phyloP scores from a whole-genome alignment of 2,797 vertebrate species.

The Catostomus latipinnis region DNA sequence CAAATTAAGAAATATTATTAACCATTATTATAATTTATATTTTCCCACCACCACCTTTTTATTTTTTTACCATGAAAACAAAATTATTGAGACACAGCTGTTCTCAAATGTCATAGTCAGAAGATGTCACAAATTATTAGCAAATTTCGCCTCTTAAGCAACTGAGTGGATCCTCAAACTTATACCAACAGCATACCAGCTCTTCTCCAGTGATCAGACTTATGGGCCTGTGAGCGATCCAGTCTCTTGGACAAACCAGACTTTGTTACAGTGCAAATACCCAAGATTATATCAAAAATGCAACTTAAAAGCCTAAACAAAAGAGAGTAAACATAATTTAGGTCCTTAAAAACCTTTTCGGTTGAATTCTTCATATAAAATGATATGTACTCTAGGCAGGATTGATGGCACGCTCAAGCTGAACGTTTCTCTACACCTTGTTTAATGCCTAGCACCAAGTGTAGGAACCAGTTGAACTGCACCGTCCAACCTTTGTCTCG shows the following conservation, averaged over 20 bases:
- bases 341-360: background rate
- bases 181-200: too few species aligned
- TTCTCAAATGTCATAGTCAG: too few species aligned
- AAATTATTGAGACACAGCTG: too few species aligned
- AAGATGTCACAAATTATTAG: too few species aligned
- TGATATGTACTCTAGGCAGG: background rate
- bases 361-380: background rate
- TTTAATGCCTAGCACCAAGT: slow-evolving; percentile 96
- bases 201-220: background rate
- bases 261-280: background rate
- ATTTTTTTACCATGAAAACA: too few species aligned
- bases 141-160: too few species aligned
- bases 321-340: background rate
- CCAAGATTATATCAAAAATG: background rate
- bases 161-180: too few species aligned
- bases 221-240: background rate
- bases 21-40: too few species aligned
- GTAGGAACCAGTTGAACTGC: slow-evolving; percentile 98
- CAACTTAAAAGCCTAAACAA: background rate
- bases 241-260: background rate
- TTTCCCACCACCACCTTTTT: too few species aligned
- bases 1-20: too few species aligned
- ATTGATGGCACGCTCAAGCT: slow-evolving; percentile 70
- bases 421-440: slow-evolving; percentile 97
- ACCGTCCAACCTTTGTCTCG: slow-evolving; percentile 99